phyloP scores from a whole-genome alignment of 2,797 vertebrate species.

The Mycteria americana region DNA sequence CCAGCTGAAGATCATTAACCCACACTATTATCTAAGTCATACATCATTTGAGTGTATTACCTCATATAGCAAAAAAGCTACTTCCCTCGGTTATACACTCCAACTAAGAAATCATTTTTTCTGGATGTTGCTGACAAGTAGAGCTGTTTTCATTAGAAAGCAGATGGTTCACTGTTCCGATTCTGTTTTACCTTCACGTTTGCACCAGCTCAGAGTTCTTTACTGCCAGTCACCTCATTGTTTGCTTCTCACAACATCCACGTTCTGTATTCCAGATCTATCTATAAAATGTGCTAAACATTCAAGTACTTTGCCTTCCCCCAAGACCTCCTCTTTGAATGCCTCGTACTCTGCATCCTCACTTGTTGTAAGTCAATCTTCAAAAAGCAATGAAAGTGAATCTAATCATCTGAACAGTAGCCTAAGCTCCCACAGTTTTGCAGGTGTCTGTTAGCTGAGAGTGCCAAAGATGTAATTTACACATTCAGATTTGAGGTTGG shows the following conservation, averaged over 20 bases:
- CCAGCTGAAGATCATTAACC: conserved; percentile 87
- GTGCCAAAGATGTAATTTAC: background rate
- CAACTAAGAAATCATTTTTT: conserved; percentile 74
- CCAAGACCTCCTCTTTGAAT: background rate
- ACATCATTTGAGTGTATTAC: conserved; percentile 80
- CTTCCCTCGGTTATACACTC: conserved; percentile 59
- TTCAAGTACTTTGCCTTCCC: background rate
- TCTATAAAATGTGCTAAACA: background rate
- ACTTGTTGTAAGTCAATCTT: background rate
- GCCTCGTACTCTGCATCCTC: background rate
- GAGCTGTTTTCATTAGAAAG: conserved; percentile 70
- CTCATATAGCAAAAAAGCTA: conserved; percentile 74
- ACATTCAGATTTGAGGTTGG: background rate
- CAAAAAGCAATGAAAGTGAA: background rate
- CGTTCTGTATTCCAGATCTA: background rate
- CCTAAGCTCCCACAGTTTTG: background rate
- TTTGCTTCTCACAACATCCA: background rate
- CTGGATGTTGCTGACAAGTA: conserved; percentile 69
- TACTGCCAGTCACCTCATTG: conserved; percentile 1
- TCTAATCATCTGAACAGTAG: background rate
- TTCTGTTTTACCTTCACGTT: conserved; percentile 55
- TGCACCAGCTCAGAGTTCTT: conserved; percentile 34
- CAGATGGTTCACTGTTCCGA: conserved; percentile 64
- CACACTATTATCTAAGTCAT: conserved; percentile 75
- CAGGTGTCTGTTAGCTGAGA: background rate